phyloP scores from a whole-genome alignment of 2,888 invertebrate genomes.

The Sphaerophoria taeniata region DNA sequence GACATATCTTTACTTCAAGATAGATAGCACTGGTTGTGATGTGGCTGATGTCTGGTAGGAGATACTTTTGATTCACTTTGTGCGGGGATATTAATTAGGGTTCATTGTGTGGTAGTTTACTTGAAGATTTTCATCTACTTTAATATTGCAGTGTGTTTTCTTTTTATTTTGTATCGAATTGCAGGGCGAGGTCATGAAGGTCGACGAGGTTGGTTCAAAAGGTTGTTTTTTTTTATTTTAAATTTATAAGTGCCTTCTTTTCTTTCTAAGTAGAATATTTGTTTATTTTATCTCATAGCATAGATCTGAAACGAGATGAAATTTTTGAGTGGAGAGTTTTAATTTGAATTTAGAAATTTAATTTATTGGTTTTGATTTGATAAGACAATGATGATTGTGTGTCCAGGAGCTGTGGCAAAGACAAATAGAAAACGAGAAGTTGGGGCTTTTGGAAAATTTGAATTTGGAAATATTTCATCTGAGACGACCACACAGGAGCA shows the following conservation, averaged over 20 bases:
- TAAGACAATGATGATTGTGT: background rate
- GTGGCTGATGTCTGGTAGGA: constrained; percentile 18
- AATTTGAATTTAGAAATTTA: constrained; percentile 27
- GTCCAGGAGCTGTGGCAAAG: background rate
- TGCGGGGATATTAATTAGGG: constrained; percentile 67
- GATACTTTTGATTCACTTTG: constrained; percentile 61
- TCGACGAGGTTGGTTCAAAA: constrained; percentile 19
- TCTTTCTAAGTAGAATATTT: background rate
- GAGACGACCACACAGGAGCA: no score
- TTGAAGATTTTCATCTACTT: constrained; percentile 18
- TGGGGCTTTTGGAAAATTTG: no score
- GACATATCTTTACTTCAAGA: background rate
- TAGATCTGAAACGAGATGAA: background rate
- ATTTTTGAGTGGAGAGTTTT: constrained; percentile 27
- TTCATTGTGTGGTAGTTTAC: constrained; percentile 51
- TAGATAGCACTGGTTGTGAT: constrained; percentile 12
- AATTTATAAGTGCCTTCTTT: constrained; percentile 1
- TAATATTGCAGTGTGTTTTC: background rate
- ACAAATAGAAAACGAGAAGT: background rate
- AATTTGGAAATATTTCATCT: no score
- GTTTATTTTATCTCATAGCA: constrained; percentile 9
- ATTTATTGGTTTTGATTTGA: background rate
- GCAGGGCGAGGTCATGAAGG: constrained; percentile 55
- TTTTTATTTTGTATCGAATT: constrained; percentile 50
- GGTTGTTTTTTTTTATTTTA: background rate